Evolutionary conservation across 2,113 vertebrate genomes (phyloP), one percentile per base, ranked within the genome.

Genomic region (Ptychochromis oligacanthus): DNA sequence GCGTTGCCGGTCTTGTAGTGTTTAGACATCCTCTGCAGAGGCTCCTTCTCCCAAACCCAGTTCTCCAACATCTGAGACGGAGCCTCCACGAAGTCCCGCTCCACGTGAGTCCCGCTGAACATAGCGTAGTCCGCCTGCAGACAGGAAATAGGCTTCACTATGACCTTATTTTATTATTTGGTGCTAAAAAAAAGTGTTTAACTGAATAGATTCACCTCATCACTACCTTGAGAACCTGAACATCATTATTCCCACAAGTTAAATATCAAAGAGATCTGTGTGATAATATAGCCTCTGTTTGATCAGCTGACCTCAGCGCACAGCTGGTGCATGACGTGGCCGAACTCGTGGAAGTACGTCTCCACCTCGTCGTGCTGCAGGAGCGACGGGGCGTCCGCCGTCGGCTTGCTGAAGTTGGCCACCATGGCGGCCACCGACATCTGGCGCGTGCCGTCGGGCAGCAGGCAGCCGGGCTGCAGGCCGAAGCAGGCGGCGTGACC

Each of bases 1-100:
- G 95, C 75, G 1, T 15, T 87, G 2, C 95, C 95, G 0, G 95
- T 97, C 75, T 96, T 96, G 93, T 98, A 97, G 93, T 99, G 98
- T 43, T 90, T 93, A 61, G 98, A 99, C 98, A 99, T 99, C 40
- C 97, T 95, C 82, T 95, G 95, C 87, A 99, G 95, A 0, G 98
- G 97, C 91, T 97, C 97, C 89, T 95, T 95, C 94, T 99, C 98
- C 98, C 98, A 99, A 26, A 99, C 98, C 98, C 98, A 99, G 93
- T 99, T 99, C 95, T 99, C 98, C 95, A 99, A 61, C 98, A 99
- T 99, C 96, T 99, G 98, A 0, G 98, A 99, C 0, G 98, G 98
- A 0, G 98, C 98, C 92, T 99, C 98, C 65, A 99, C 98, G 0
- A 99, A 99, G 88, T 99, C 98, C 8, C 98, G 82, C 94, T 99